Base-by-base conservation (phyloP, 2,888 invertebrate species). In the Ennomos quercinarius region DNA sequence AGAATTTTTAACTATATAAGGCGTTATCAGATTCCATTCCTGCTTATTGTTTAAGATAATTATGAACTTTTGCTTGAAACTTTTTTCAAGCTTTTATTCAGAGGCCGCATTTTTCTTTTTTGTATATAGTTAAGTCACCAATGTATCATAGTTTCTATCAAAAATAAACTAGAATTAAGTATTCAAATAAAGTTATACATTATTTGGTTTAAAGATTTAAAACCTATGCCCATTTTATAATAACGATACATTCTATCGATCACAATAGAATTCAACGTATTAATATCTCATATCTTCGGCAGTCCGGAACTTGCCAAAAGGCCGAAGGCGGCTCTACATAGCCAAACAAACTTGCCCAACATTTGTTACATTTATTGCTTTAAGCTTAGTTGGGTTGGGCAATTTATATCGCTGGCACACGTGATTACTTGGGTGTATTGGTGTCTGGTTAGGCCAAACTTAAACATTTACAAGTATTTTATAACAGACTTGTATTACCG, bases 331-430 rank as follows among this genome's bases (percentile, higher is more conserved):
- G 45, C 40, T 52, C 35, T 53, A 49, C 55, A 45, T 54, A 57
- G 58, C 63, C 59, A 65, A 62, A 63, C 57, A 65, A 72, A 68
- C 62, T 69, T 65, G 54, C 60, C 56, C 57, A 66, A 55, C 68
- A 68, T 73, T 73, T 57, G 70, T 70, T 67, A 66, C 63, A 67
- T 68, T 70, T 71, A 71, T 68, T 70, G 62, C 67, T 52, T 60
- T 60, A 64, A 63, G 61, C 58, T 64, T 57, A 59, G 60, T 64
- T 45, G 58, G 56, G 55, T 54, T 49, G 58, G 44, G 56, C 47
- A 47, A 61, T 54, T 61, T 63, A 61, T 62, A 53, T 49, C 27
- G 55, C 51, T 46, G 17, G 49, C 45, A 54, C 52, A 56, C 58
- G 57, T 58, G 56, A 61, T 61, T 48, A 35, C 54, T 44, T 55